Evolutionary conservation across 2,797 vertebrate genomes (phyloP), one percentile per base, ranked within the genome.

Genomic region (Columba guinea): DNA sequence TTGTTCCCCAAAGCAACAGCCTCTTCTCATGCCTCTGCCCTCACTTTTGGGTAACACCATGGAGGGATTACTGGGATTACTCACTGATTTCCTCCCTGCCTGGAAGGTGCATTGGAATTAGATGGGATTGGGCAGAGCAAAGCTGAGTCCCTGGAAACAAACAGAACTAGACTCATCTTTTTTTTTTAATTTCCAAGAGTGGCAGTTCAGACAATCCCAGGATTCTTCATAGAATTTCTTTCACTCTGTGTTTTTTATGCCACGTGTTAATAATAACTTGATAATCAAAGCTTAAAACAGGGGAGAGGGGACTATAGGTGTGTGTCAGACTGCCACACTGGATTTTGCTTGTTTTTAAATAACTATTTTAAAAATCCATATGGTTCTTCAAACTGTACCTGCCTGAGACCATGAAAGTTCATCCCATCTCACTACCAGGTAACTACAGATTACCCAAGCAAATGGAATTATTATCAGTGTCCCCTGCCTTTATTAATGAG

Each of bases 111-210:
- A 7, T 69, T 37, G 26, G 28, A 55, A 39, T 67, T 32, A 58
- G 65, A 56, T 22, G 64, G 52, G 46, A 17, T 63, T 89, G 46
- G 15, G 55, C 62, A 85, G 64, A 39, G 27, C 35, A 26, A 3
- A 65, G 22, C 13, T 24, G n/a, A 73, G 22, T 34, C 32, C 64
- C 35, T 53, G 34, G 30, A 79, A 89, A 46, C 28, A 49, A 46
- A 37, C 35, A 62, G 48, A 30, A 39, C 20, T 23, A 11, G 28
- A 59, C 16, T 2, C 0, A 0, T 17, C 16, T 18, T 52, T 70
- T 68, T 68, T 35, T 34, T 68, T 34, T 35, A 5, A 53, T 79
- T 58, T 87, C 71, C 12, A 14, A 73, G 70, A 68, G 53, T 19
- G 34, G 21, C 49, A 23, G 19, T 35, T 90, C 58, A 69, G 59